Percentiles rank a stretch among this genome's conserved stretches.
phyloP scores from a whole-genome alignment of 2,113 vertebrate species.

The Alectura lathami region DNA sequence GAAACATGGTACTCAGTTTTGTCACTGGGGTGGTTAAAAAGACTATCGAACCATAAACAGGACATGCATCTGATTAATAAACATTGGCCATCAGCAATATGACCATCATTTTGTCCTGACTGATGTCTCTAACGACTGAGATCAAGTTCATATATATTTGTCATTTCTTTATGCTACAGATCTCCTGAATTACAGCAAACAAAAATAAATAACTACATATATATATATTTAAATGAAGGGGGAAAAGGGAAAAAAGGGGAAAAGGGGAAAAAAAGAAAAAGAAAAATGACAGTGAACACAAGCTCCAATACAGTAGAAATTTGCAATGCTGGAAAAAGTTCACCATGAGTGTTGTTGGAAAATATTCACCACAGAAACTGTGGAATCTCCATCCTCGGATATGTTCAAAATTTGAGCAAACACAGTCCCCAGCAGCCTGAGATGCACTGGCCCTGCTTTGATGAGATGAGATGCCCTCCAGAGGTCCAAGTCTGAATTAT shows the following conservation, averaged over 20 bases:
- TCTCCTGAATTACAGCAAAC: not conserved
- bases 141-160: not conserved
- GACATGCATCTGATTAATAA: not conserved
- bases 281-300: not conserved
- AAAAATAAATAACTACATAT: not conserved
- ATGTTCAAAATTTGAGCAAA: not conserved
- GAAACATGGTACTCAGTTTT: not conserved
- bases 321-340: not conserved
- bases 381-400: not conserved
- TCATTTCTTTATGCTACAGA: not conserved
- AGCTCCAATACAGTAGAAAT: not conserved
- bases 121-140: not conserved
- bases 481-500: not conserved
- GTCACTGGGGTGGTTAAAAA: not conserved
- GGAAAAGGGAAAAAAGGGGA: too few species aligned
- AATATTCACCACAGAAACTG: not conserved
- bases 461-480: not conserved
- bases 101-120: not conserved
- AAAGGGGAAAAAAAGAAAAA: too few species aligned
- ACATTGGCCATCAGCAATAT: not conserved
- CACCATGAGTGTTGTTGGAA: not conserved
- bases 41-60: not conserved
- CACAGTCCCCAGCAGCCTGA: not conserved
- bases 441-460: not conserved
- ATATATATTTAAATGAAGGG: too few species aligned